Conservation (phyloP, 2,113 vertebrate species). For the Stigmatopora nigra region DNA sequence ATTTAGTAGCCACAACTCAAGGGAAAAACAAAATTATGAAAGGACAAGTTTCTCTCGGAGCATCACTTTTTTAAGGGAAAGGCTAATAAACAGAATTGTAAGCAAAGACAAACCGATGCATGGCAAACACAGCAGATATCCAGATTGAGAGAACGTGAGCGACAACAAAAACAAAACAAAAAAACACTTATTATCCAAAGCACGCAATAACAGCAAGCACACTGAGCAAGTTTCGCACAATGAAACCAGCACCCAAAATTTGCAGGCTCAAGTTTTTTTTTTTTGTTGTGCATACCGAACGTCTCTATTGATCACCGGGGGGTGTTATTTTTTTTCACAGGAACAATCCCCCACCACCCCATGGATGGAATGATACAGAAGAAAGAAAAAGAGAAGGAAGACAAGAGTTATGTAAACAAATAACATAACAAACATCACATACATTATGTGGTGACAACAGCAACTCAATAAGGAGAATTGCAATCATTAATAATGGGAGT, state of each 20-base stretch:
- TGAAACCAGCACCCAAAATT: slow-evolving; percentile 26
- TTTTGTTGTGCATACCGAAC: slow-evolving; percentile 82
- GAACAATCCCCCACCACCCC: slow-evolving; percentile 74
- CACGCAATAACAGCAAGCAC: slow-evolving; percentile 49
- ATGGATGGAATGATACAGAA: slow-evolving; percentile 80
- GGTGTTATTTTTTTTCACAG: slow-evolving; percentile 74
- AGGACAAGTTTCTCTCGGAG: slow-evolving; percentile 24
- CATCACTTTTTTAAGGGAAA: slow-evolving; percentile 67
- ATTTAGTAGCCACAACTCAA: slow-evolving; percentile 32
- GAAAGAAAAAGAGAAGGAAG: slow-evolving; percentile 65
- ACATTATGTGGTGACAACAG: slow-evolving; percentile 33
- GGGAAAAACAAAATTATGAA: slow-evolving; percentile 26
- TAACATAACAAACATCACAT: slow-evolving; percentile 60
- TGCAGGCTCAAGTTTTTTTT: slow-evolving; percentile 61
- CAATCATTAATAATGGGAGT: no score
- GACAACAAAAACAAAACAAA: slow-evolving; percentile 46
- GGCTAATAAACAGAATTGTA: slow-evolving; percentile 63
- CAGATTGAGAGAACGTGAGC: slow-evolving; percentile 71
- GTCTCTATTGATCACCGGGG: slow-evolving; percentile 81
- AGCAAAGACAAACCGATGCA: slow-evolving; percentile 73
- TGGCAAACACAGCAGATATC: slow-evolving; percentile 67
- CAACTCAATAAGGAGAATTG: neutral
- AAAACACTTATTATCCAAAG: slow-evolving; percentile 45
- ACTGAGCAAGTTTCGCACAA: slow-evolving; percentile 39
- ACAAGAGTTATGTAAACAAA: slow-evolving; percentile 63